phyloP scores from a whole-genome alignment of 2,113 vertebrate species.

The Furnarius figulus region DNA sequence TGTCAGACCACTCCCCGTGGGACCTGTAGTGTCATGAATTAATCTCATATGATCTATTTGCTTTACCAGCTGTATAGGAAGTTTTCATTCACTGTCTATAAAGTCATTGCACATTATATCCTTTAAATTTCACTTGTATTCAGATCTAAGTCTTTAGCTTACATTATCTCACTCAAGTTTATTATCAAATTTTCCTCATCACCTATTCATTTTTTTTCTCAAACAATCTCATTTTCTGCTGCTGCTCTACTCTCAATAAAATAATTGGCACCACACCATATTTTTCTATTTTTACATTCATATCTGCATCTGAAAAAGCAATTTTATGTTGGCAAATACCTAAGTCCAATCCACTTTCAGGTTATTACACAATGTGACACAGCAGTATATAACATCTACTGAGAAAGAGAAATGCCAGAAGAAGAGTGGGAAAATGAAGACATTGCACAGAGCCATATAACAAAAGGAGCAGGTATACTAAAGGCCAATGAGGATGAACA shows the following conservation, averaged over 20 bases:
- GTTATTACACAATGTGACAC: neutral
- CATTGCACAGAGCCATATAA: neutral
- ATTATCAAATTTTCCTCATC: neutral
- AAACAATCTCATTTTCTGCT: neutral
- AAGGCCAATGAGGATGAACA: neutral
- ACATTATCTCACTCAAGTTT: neutral
- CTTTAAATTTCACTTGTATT: neutral
- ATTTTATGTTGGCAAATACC: neutral
- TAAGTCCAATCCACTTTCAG: neutral
- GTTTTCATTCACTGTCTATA: neutral
- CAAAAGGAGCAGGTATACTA: neutral
- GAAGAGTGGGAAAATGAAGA: neutral
- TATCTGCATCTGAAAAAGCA: neutral
- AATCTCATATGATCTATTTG: neutral
- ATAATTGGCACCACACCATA: neutral
- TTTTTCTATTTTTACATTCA: neutral
- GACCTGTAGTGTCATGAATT: neutral
- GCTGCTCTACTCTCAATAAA: neutral
- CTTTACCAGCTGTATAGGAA: neutral
- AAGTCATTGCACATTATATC: neutral
- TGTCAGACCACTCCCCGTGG: neutral
- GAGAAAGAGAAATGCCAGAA: neutral
- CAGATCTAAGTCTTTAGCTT: neutral
- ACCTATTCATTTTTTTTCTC: neutral
- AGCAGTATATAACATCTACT: neutral